Evolutionary conservation across 2,113 vertebrate species (phyloP).

Genomic region (Acanthisitta chloris): DNA sequence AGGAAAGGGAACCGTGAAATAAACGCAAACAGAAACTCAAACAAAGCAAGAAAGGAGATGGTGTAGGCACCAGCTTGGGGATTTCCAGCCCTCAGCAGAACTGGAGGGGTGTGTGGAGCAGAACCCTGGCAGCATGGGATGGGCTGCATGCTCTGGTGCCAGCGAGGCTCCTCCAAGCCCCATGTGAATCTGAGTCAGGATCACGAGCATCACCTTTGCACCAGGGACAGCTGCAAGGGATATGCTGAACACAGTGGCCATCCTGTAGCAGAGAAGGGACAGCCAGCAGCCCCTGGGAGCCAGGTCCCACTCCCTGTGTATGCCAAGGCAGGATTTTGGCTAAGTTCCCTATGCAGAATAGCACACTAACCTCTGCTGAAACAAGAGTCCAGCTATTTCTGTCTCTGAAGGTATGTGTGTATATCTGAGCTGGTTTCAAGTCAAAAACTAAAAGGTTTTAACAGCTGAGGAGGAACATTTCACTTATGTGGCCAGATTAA

Average conservation of each 20-base stretch:
- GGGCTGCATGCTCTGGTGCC: background rate
- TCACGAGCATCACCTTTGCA: background rate
- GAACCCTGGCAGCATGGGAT: background rate
- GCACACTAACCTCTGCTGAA: background rate
- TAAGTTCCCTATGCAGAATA: background rate
- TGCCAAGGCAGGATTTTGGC: background rate
- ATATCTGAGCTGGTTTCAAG: background rate
- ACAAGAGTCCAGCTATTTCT: background rate
- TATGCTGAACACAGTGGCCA: background rate
- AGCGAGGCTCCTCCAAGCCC: background rate
- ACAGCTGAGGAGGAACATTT: background rate
- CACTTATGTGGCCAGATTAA: background rate
- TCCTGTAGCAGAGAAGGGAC: background rate
- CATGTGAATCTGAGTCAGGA: background rate
- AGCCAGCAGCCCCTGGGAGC: background rate
- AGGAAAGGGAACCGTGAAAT: constrained; percentile 63
- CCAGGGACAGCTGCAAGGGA: background rate
- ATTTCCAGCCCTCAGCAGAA: background rate
- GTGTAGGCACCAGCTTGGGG: background rate
- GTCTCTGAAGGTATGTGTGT: background rate
- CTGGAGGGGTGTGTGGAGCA: background rate
- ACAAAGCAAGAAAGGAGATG: constrained; percentile 39
- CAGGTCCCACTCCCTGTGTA: accelerated
- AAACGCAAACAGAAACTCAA: constrained; percentile 75
- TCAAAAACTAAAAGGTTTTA: background rate